Percentiles rank a stretch among this genome's conserved stretches.
phyloP scores from a whole-genome alignment of 2,888 invertebrate genomes.

The Nomada goodeniana region DNA sequence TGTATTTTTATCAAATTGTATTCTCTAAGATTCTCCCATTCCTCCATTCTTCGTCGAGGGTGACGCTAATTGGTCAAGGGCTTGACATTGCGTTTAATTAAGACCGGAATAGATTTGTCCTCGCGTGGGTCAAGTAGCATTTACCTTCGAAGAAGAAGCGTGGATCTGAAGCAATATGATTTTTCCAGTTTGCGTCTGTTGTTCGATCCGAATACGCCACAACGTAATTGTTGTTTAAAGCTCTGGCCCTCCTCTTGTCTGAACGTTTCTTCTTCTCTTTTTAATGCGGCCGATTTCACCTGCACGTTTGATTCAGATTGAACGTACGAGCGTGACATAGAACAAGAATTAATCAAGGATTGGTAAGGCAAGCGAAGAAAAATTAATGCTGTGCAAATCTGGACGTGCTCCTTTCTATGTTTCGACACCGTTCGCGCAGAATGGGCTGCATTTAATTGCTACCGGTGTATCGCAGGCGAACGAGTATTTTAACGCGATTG shows the following conservation, averaged over 20 bases:
- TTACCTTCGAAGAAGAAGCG: background rate
- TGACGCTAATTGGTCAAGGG: constrained; percentile 46
- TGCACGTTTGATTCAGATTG: too few species aligned
- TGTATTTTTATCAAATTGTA: constrained; percentile 6
- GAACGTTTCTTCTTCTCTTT: too few species aligned
- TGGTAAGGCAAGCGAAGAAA: background rate
- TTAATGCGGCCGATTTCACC: too few species aligned
- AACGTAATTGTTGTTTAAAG: too few species aligned
- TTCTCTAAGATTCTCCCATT: constrained; percentile 18
- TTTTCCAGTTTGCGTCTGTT: background rate
- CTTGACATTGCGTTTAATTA: constrained; percentile 41
- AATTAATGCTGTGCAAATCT: constrained; percentile 11
- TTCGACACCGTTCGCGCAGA: background rate
- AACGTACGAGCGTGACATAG: too few species aligned
- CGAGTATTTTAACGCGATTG: constrained; percentile 33
- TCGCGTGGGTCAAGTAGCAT: constrained; percentile 7
- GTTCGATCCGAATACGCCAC: background rate
- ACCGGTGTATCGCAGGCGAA: background rate
- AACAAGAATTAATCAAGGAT: too few species aligned
- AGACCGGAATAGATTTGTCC: constrained; percentile 12
- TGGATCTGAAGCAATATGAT: background rate
- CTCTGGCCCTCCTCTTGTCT: too few species aligned
- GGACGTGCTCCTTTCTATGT: background rate
- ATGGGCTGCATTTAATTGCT: background rate
- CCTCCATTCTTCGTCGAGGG: constrained; percentile 35